phyloP scores from a whole-genome alignment of 2,888 invertebrate species.

The Perizoma affinitatum region DNA sequence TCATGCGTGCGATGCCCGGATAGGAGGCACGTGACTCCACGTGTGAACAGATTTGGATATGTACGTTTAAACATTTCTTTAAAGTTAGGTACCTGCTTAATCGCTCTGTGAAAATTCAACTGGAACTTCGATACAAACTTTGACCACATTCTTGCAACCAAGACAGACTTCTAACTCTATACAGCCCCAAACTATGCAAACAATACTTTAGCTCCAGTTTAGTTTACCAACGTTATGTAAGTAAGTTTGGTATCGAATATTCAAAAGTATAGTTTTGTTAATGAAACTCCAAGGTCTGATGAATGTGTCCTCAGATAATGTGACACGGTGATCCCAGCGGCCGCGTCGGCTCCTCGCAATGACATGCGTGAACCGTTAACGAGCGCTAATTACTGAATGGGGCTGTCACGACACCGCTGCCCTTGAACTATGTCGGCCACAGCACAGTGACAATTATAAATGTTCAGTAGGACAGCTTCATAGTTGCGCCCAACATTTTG shows the following conservation, averaged over 20 bases:
- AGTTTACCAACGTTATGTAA: too few species aligned
- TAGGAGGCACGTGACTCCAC: slow-evolving; percentile 16
- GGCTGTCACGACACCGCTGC: slow-evolving; percentile 24
- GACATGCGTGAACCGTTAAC: slow-evolving; percentile 36
- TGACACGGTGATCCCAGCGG: slow-evolving; percentile 7
- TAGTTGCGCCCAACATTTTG: background rate
- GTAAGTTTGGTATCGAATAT: too few species aligned
- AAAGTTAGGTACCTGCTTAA: too few species aligned
- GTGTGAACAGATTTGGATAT: slow-evolving; percentile 18
- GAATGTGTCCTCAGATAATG: slow-evolving; percentile 9
- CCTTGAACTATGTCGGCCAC: slow-evolving; percentile 27
- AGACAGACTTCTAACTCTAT: too few species aligned
- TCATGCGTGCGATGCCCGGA: slow-evolving; percentile 15
- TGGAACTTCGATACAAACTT: too few species aligned
- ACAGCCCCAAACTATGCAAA: too few species aligned
- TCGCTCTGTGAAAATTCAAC: too few species aligned
- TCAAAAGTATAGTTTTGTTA: background rate
- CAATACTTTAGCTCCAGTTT: too few species aligned
- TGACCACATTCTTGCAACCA: too few species aligned
- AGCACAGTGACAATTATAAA: background rate
- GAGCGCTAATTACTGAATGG: slow-evolving; percentile 33
- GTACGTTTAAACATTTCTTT: slow-evolving; percentile 20
- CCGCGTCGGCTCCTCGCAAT: slow-evolving; percentile 24
- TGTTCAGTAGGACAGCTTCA: slow-evolving; percentile 5
- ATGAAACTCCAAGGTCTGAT: slow-evolving; percentile 11